These are phyloP conservation scores for Masticophis lateralis DNA, from an alignment of 2,797 vertebrate genomes.

Conservation along the genomic window DNA sequence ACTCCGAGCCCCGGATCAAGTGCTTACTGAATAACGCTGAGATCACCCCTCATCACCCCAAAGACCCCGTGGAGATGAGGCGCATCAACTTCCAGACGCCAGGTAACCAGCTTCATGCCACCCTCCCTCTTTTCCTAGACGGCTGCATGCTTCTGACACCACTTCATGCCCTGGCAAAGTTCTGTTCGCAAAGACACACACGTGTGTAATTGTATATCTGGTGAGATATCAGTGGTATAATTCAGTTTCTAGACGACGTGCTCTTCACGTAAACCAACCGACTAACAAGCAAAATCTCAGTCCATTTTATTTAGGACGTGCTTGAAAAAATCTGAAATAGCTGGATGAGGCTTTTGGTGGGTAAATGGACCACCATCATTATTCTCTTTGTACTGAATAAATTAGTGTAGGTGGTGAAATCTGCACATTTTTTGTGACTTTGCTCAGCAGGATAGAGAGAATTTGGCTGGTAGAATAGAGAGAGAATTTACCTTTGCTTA, in stretches of 20 bases:
- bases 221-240: no score
- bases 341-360: not conserved
- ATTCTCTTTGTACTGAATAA: not conserved
- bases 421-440: not conserved
- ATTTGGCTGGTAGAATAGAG: not conserved
- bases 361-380: not conserved
- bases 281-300: not conserved
- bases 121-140: accelerated
- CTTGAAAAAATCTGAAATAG: not conserved
- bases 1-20: constrained; percentile 92
- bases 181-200: not conserved
- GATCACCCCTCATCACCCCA: constrained; percentile 91
- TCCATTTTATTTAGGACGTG: no score
- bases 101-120: constrained; percentile 73
- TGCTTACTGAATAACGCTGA: constrained; percentile 94
- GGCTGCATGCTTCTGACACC: not conserved
- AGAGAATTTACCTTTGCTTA: not conserved
- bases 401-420: not conserved
- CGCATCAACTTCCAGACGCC: constrained; percentile 97
- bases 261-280: not conserved
- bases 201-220: not conserved
- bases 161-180: accelerated
- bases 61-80: constrained; percentile 97
- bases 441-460: no score
- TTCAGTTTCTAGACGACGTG: not conserved